phyloP scores from a whole-genome alignment of 2,888 invertebrate genomes.

The Entomobrya proxima region DNA sequence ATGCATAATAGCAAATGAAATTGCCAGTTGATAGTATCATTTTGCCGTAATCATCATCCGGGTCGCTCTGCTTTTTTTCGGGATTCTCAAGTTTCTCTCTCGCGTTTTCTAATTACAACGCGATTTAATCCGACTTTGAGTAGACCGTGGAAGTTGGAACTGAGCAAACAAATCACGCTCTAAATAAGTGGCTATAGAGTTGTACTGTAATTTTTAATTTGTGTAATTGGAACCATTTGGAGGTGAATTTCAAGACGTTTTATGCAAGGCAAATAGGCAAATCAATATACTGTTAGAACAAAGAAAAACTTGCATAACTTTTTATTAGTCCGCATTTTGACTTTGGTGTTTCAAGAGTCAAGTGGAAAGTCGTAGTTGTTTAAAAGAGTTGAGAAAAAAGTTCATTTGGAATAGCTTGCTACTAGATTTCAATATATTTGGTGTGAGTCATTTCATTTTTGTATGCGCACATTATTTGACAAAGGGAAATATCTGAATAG shows the following conservation, averaged over 20 bases:
- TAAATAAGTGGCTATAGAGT: neutral
- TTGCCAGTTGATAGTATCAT: slow-evolving; percentile 7
- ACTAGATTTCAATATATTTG: too few species aligned
- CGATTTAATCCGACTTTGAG: neutral
- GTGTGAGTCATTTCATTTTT: too few species aligned
- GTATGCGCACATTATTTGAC: too few species aligned
- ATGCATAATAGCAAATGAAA: slow-evolving; percentile 15
- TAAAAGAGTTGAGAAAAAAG: too few species aligned
- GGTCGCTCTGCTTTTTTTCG: slow-evolving; percentile 48
- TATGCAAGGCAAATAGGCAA: too few species aligned
- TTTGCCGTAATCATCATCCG: slow-evolving; percentile 5
- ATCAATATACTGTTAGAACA: too few species aligned
- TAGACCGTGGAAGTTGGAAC: neutral
- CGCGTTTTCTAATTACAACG: neutral
- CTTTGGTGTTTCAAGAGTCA: too few species aligned
- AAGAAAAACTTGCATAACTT: too few species aligned
- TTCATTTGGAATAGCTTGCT: too few species aligned
- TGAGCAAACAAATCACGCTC: neutral
- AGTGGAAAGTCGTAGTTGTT: too few species aligned
- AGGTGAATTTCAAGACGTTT: too few species aligned
- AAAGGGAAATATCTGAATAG: neutral
- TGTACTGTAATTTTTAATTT: neutral
- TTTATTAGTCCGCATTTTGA: too few species aligned
- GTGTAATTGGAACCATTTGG: neutral
- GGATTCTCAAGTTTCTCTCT: neutral